A percentile compares a stretch with the other conserved stretches of the same genome.
Evolutionary conservation across 2,113 vertebrate species (phyloP).

Genomic region (Blennius ocellaris): DNA sequence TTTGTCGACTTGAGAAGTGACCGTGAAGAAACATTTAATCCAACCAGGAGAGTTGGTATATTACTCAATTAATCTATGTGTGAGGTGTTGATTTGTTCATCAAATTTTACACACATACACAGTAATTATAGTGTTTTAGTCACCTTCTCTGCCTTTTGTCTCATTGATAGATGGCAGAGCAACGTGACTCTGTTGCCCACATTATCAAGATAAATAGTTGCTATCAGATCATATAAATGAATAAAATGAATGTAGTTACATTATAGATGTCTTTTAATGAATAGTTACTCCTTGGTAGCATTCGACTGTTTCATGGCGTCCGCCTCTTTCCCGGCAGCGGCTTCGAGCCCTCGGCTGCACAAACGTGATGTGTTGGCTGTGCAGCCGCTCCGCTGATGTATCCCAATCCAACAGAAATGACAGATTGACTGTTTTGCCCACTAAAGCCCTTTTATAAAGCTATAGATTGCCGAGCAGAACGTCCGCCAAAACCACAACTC

Average conservation of each 20-base stretch:
- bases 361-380: slow-evolving; percentile 25
- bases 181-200: not conserved
- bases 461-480: slow-evolving; percentile 57
- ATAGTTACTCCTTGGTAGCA: not conserved
- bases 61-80: no score
- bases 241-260: not conserved
- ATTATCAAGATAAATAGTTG: not conserved
- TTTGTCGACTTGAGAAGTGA: no score
- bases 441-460: slow-evolving; percentile 76
- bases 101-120: no score
- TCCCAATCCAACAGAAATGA: slow-evolving; percentile 48
- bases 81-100: no score
- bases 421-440: slow-evolving; percentile 68
- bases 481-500: slow-evolving; percentile 63
- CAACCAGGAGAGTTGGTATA: no score
- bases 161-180: no score
- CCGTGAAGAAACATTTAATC: no score
- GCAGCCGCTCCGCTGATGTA: slow-evolving; percentile 42
- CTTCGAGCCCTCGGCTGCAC: slow-evolving; percentile 28
- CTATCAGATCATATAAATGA: not conserved
- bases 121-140: no score
- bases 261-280: not conserved
- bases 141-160: no score
- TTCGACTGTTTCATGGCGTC: not conserved
- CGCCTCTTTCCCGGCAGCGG: slow-evolving; percentile 3